Base-by-base conservation (phyloP, 2,797 vertebrate species). In the Melanogrammus aeglefinus region DNA sequence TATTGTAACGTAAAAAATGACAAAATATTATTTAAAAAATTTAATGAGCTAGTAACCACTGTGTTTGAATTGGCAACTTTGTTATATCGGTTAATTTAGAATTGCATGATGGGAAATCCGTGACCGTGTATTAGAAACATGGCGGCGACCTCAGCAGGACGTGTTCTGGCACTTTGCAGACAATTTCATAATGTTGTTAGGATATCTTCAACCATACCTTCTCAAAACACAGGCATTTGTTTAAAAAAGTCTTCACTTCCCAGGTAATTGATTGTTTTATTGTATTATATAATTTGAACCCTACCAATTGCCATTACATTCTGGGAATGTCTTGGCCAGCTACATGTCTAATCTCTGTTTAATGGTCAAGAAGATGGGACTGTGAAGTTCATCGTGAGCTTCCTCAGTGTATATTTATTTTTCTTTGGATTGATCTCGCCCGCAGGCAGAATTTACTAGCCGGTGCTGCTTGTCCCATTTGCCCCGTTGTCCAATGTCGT, bases 71-170 rank as follows among this genome's bases (percentile, higher is more conserved):
- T 18, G 21, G 70, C 4, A 29, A 73, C 72, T 63, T 72, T 4
- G 3, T 8, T 13, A 38, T 76, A 44, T 13, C 6, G 18, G 35
- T 24, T 24, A 16, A 10, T 44, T 57, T 57, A 2, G 5, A 29
- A 69, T 75, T 82, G 93, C 92, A 94, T 91, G 36, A 9, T 76
- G 93, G 93, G 91, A 88, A 91, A 82, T 74, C 2, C 9, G 63
- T 77, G 76, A 36, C 69, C 78, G 69, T 0, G 77, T 39, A 18
- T 18, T 75, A 24, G 69, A 36, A 39, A 73, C 33, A 95, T 95
- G 94, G 94, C 94, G 83, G 89, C 91, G 90, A 91, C 91, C 93
- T 88, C 87, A 0, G 74, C 76, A 66, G 91, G 92, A 85, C 93
- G 93, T 79, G 79, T 94, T 81, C 80, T 92, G 80, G 88, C 83